These are phyloP conservation scores for Odiellus spinosus DNA, from an alignment of 2,888 invertebrate genomes.

Conservation along the genomic window DNA sequence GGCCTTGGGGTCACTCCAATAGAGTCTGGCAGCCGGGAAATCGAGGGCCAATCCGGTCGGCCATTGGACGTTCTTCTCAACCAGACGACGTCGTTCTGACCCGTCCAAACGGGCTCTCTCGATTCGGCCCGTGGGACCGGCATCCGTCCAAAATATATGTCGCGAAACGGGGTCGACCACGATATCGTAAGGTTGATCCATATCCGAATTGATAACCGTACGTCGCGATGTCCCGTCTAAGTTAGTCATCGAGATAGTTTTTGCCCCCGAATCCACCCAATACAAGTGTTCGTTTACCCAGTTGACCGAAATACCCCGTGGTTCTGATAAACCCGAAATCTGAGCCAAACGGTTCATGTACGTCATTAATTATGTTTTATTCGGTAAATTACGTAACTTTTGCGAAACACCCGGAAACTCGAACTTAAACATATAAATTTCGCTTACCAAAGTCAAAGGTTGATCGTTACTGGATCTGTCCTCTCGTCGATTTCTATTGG, in stretches of 20 bases:
- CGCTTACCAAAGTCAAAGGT: conserved; percentile 19
- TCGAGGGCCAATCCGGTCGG: conserved; percentile 61
- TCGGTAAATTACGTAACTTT: no score
- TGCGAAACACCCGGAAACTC: no score
- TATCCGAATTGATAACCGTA: conserved; percentile 37
- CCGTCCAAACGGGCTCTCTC: conserved; percentile 51
- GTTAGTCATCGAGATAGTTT: conserved; percentile 37
- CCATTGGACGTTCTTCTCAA: conserved; percentile 44
- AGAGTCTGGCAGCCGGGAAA: conserved; percentile 52
- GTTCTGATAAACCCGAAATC: conserved; percentile 39
- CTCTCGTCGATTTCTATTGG: conserved; percentile 39
- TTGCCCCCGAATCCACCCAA: conserved; percentile 41
- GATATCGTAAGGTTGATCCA: conserved; percentile 52
- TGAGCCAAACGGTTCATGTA: no score
- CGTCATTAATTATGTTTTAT: no score
- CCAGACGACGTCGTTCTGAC: conserved; percentile 38
- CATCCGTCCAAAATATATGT: conserved; percentile 59
- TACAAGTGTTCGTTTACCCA: conserved; percentile 51
- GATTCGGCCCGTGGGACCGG: conserved; percentile 47
- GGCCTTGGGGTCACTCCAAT: conserved; percentile 69
- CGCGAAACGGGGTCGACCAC: conserved; percentile 43
- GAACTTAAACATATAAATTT: conserved; percentile 4
- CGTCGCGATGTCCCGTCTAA: conserved; percentile 41
- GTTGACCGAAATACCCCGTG: conserved; percentile 59
- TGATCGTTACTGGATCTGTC: conserved; percentile 26